Evolutionary conservation across 1,140 invertebrate genomes (phyloP).

Genomic region (Sminthurides bifidus): DNA sequence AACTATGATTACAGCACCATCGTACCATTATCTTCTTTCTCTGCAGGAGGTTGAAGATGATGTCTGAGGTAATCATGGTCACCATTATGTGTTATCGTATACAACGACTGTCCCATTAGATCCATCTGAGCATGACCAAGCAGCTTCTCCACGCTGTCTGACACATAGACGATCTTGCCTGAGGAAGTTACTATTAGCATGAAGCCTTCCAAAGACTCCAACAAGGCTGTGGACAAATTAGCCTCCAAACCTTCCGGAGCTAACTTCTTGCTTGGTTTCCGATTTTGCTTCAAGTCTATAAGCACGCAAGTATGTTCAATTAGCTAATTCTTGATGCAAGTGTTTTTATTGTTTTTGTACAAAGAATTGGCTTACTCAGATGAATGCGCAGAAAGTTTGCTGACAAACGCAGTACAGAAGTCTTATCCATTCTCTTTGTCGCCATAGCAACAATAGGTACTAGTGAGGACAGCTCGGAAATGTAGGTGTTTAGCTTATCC

Average conservation of each 20-base stretch:
- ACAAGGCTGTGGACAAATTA: constrained; percentile 34
- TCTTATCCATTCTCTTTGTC: constrained; percentile 73
- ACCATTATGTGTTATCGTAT: constrained; percentile 60
- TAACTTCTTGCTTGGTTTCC: constrained; percentile 4
- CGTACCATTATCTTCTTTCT: constrained; percentile 23
- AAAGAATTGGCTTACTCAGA: constrained; percentile 43
- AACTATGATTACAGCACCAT: neutral
- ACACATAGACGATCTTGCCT: constrained; percentile 78
- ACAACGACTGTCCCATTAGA: constrained; percentile 68
- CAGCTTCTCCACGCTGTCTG: constrained; percentile 65
- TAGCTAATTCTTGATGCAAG: neutral
- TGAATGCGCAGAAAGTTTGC: constrained; percentile 58
- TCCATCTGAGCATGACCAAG: constrained; percentile 74
- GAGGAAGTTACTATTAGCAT: constrained; percentile 64
- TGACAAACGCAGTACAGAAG: constrained; percentile 69
- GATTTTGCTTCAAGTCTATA: constrained; percentile 29
- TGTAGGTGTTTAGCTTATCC: constrained; percentile 77
- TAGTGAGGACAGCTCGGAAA: constrained; percentile 63
- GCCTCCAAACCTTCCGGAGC: constrained; percentile 24
- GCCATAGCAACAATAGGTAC: constrained; percentile 70
- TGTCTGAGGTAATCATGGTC: constrained; percentile 54
- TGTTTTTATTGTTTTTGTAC: no score
- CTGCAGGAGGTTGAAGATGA: constrained; percentile 30
- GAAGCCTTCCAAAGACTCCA: constrained; percentile 50
- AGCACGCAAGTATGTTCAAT: neutral